Percentiles rank a stretch among this genome's conserved stretches.
Conservation (phyloP, 2,113 vertebrate species). For the Athene noctua region DNA sequence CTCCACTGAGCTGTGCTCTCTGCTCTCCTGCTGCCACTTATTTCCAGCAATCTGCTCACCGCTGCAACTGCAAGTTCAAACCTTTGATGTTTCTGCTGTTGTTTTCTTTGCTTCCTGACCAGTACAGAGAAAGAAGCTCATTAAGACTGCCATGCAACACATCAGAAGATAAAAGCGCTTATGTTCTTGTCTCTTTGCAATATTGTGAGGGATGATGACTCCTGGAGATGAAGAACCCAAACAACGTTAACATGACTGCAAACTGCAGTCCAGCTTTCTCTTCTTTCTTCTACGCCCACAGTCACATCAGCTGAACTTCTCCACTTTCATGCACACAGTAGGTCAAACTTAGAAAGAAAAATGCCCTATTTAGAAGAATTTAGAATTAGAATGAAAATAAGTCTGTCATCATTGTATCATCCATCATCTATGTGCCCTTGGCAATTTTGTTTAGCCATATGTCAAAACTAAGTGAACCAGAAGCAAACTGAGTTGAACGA, state of each 20-base stretch:
- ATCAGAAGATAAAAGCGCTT: not conserved
- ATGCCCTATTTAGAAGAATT: constrained; percentile 17
- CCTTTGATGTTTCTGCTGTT: not conserved
- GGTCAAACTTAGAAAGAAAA: not conserved
- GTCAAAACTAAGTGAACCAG: constrained; percentile 50
- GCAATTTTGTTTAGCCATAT: constrained; percentile 38
- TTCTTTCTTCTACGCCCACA: not conserved
- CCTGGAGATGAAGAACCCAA: not conserved
- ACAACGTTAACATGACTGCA: not conserved
- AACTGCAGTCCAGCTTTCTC: not conserved
- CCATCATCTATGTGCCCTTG: not conserved
- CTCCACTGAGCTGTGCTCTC: fast-evolving
- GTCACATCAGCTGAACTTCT: not conserved
- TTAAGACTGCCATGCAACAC: not conserved
- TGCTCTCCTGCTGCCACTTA: not conserved
- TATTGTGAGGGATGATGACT: not conserved
- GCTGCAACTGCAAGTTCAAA: not conserved
- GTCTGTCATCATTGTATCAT: constrained; percentile 13
- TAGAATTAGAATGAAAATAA: constrained; percentile 47
- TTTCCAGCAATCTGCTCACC: not conserved
- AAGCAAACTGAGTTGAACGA: not conserved
- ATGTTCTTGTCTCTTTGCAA: not conserved
- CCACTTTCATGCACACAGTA: not conserved
- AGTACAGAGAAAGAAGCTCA: not conserved
- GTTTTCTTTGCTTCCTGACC: not conserved